Percentiles rank a stretch among this genome's conserved stretches.
Evolutionary conservation across 2,888 invertebrate genomes (phyloP).

Genomic region (Acrobasis repandana): DNA sequence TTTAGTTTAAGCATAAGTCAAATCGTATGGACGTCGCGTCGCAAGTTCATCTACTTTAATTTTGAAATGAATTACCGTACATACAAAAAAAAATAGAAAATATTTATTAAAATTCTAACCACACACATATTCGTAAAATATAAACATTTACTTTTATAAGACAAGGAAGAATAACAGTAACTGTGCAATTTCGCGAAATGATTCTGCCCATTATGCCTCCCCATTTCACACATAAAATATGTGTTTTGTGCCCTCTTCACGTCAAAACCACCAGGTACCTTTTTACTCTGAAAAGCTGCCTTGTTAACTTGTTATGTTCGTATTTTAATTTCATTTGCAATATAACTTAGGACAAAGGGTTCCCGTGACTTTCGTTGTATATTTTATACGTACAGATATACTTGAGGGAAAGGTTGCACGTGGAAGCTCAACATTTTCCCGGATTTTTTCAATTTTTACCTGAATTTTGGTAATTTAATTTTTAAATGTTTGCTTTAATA

Average conservation of each 20-base stretch:
- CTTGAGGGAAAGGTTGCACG: too few relatives aligned
- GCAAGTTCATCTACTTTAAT: too few relatives aligned
- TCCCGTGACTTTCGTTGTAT: background rate
- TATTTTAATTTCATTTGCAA: background rate
- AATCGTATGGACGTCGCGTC: too few relatives aligned
- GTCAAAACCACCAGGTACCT: slow-evolving; percentile 22
- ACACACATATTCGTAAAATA: background rate
- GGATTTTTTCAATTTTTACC: too few relatives aligned
- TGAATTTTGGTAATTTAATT: too few relatives aligned
- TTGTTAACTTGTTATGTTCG: slow-evolving; percentile 17
- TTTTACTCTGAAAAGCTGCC: slow-evolving; percentile 11
- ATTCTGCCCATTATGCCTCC: slow-evolving; percentile 15
- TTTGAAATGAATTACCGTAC: too few relatives aligned
- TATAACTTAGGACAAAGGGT: background rate
- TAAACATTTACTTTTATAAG: slow-evolving; percentile 9
- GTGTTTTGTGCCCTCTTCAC: slow-evolving; percentile 22
- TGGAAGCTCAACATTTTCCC: background rate
- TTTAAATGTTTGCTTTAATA: too few relatives aligned
- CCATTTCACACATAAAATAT: slow-evolving; percentile 19
- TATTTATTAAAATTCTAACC: background rate
- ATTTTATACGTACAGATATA: too few relatives aligned
- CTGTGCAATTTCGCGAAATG: slow-evolving; percentile 7
- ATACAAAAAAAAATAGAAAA: background rate
- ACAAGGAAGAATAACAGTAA: slow-evolving; percentile 11
- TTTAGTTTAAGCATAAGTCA: too few relatives aligned